Base-by-base conservation (phyloP, 2,113 vertebrate species). In the Scomber scombrus region DNA sequence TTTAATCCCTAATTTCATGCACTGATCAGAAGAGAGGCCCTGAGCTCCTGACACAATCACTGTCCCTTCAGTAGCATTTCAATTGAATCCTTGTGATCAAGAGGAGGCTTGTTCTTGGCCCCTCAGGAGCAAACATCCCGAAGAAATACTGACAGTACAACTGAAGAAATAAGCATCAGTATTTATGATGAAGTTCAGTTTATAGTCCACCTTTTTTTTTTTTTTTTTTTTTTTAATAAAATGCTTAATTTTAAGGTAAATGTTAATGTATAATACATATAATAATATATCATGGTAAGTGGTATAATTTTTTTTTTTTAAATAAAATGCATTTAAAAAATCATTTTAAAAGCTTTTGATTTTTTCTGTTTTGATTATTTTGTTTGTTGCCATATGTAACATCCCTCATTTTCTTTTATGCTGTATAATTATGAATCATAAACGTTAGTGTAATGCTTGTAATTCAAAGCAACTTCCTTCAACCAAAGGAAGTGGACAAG, bases 1-100 rank as follows among this genome's bases (percentile, higher is more conserved):
- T 94, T 95, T 95, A 96, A 96, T 95, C 94, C 92, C 86, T 93
- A 88, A 94, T 94, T 93, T 93, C 92, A 93, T 91, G 92, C 88
- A 86, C 83, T 83, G 90, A 93, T 94, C 89, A 91, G 89, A 93
- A 81, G 84, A 86, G 87, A 92, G 85, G 82, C 87, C 88, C 78
- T 78, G 75, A 85, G 90, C 87, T 68, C 63, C n/a, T 73, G 65
- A 90, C 86, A 66, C 61, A 40, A 83, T 88, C 91, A 86, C 68
- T 84, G 86, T 88, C 84, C 82, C 85, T 86, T 92, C 91, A 76
- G 78, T 72, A 51, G 86, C 83, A 85, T 91, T 94, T 88, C 82
- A 90, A 64, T 73, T 86, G 75, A 91, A 90, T 88, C 87, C 85
- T 83, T 60, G 54, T 89, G 80, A 93, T 92, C 89, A 92, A 86